A percentile compares a stretch with the other conserved stretches of the same genome.
These are phyloP conservation scores for Amphipyra berbera DNA, from an alignment of 2,888 invertebrate species.

Conservation along the genomic window DNA sequence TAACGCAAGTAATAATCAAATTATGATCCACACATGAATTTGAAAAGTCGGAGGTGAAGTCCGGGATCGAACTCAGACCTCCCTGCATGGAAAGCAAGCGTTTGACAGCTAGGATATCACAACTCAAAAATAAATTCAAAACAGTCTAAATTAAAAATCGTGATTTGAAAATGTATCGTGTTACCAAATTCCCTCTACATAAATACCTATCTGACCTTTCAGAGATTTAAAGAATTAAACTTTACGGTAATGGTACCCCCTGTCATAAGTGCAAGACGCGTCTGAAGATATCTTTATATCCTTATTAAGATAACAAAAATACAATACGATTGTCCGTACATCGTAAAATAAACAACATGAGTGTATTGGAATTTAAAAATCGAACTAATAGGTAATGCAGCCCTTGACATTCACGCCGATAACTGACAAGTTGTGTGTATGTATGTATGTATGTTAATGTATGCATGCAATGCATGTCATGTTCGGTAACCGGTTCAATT, in stretches of 20 bases:
- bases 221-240: neutral
- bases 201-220: neutral
- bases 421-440: conserved; percentile 18
- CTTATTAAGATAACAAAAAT: conserved; percentile 16
- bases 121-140: too few relatives aligned
- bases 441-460: conserved; percentile 34
- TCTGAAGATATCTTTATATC: conserved; percentile 27
- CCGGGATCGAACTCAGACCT: too few relatives aligned
- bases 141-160: too few relatives aligned
- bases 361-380: conserved; percentile 17
- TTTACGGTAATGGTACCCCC: conserved; percentile 5
- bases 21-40: too few relatives aligned
- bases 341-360: neutral
- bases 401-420: conserved; percentile 39
- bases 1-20: too few relatives aligned
- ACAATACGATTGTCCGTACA: conserved; percentile 2
- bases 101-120: too few relatives aligned
- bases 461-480: conserved; percentile 21
- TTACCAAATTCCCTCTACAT: neutral
- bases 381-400: conserved; percentile 2
- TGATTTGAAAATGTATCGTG: too few relatives aligned
- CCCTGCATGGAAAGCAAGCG: too few relatives aligned
- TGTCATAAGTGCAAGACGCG: too few relatives aligned
- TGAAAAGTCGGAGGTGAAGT: too few relatives aligned
- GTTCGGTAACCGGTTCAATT: conserved; percentile 13